Conservation (phyloP, 2,888 invertebrate species). For the Diadegma fenestrale region DNA sequence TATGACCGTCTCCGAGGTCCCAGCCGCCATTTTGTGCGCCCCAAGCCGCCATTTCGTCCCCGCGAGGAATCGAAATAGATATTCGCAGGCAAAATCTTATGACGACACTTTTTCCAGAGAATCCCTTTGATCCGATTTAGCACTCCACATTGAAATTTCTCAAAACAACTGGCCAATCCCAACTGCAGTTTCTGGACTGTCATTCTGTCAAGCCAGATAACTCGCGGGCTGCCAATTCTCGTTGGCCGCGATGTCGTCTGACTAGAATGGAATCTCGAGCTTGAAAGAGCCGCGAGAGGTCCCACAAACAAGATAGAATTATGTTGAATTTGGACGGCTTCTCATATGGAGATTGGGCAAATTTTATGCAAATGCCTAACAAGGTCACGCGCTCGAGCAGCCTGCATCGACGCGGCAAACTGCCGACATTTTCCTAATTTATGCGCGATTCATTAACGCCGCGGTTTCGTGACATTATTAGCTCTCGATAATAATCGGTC, state of each 20-base stretch:
- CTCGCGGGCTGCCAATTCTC: slow-evolving; percentile 54
- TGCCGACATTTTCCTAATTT: background rate
- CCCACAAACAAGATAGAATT: slow-evolving; percentile 66
- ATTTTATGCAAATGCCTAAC: slow-evolving; percentile 61
- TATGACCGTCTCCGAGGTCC: background rate
- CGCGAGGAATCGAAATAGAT: background rate
- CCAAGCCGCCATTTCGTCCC: background rate
- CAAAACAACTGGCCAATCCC: slow-evolving; percentile 49
- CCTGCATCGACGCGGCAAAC: background rate
- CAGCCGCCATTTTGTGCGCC: background rate
- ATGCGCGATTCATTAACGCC: background rate
- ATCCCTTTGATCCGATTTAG: background rate
- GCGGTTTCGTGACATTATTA: background rate
- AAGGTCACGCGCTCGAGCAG: slow-evolving; percentile 36
- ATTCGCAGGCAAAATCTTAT: background rate
- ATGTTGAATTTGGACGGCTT: slow-evolving; percentile 68
- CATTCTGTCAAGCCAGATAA: slow-evolving; percentile 57
- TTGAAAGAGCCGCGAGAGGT: slow-evolving; percentile 30
- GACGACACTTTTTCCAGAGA: background rate
- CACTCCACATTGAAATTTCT: slow-evolving; percentile 3
- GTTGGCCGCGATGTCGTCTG: slow-evolving; percentile 13
- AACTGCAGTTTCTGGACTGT: slow-evolving; percentile 9
- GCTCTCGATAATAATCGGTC: background rate
- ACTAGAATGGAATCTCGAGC: background rate
- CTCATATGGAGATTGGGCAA: slow-evolving; percentile 61